Percentiles rank a stretch among this genome's conserved stretches.
Evolutionary conservation across 2,113 vertebrate genomes (phyloP).

Genomic region (Papio anubis): DNA sequence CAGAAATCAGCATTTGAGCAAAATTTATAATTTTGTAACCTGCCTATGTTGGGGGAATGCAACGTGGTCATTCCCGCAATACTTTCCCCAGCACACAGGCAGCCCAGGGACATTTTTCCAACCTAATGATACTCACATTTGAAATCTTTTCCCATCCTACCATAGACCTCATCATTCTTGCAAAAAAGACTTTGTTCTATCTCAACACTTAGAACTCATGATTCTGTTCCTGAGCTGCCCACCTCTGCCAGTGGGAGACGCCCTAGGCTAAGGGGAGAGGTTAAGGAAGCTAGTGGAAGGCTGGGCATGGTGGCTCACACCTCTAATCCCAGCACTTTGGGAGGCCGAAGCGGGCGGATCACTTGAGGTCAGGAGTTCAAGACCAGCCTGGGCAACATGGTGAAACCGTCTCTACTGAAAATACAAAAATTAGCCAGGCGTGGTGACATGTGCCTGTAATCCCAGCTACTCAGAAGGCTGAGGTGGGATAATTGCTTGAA

Average conservation of each 20-base stretch:
- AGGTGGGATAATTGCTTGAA: no score
- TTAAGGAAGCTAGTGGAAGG: neutral
- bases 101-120: neutral
- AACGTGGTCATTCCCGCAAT: rapidly evolving
- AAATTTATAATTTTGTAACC: neutral
- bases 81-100: rapidly evolving
- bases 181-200: neutral
- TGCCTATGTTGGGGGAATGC: neutral
- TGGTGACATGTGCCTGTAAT: no score
- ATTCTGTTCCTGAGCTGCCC: neutral
- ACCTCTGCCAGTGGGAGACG: rapidly evolving
- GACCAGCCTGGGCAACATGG: no score
- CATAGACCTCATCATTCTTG: neutral
- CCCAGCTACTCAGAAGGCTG: no score
- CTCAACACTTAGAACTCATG: neutral
- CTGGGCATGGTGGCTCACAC: no score
- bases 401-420: no score
- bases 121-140: neutral
- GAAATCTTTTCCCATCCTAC: neutral
- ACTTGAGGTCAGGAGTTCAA: no score
- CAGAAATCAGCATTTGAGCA: neutral
- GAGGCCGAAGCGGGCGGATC: no score
- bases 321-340: no score
- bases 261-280: neutral
- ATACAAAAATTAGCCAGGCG: no score